These are phyloP conservation scores for Furcula furcula DNA, from an alignment of 2,888 invertebrate genomes.

Conservation along the genomic window DNA sequence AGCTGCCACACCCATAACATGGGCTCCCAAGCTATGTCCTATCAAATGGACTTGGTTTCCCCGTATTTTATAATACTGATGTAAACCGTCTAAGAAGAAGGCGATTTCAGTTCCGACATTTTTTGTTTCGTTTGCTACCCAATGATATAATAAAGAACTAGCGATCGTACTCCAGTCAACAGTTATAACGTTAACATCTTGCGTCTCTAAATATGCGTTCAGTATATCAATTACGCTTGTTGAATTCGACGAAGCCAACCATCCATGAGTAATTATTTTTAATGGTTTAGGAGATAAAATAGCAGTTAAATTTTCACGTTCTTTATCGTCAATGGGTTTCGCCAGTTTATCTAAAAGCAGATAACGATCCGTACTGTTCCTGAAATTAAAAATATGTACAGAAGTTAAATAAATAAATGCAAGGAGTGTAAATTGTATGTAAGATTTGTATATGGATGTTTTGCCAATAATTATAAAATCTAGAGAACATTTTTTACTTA, in stretches of 20 bases:
- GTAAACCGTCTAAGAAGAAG: slow-evolving; percentile 37
- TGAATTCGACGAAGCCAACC: slow-evolving; percentile 63
- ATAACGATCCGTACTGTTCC: slow-evolving; percentile 34
- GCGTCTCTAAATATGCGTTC: slow-evolving; percentile 55
- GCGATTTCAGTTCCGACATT: slow-evolving; percentile 39
- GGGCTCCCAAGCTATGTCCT: slow-evolving; percentile 61
- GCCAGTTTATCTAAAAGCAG: slow-evolving; percentile 35
- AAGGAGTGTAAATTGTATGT: no score
- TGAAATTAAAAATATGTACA: slow-evolving; percentile 11
- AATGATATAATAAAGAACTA: slow-evolving; percentile 42
- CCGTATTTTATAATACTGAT: slow-evolving; percentile 32
- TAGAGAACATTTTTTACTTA: no score
- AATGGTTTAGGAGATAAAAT: slow-evolving; percentile 37
- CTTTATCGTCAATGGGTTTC: slow-evolving; percentile 16
- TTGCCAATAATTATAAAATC: no score
- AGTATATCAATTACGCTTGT: slow-evolving; percentile 55
- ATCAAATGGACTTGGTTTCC: slow-evolving; percentile 49
- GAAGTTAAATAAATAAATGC: no score
- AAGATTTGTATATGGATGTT: no score
- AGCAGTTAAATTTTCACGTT: slow-evolving; percentile 7
- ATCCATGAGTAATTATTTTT: slow-evolving; percentile 77
- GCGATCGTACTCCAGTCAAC: slow-evolving; percentile 61
- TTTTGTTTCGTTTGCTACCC: slow-evolving; percentile 47
- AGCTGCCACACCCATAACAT: slow-evolving; percentile 56
- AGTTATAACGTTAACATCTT: slow-evolving; percentile 63